These are phyloP conservation scores for Helostoma temminkii DNA, from an alignment of 2,797 vertebrate species.

Conservation along the genomic window DNA sequence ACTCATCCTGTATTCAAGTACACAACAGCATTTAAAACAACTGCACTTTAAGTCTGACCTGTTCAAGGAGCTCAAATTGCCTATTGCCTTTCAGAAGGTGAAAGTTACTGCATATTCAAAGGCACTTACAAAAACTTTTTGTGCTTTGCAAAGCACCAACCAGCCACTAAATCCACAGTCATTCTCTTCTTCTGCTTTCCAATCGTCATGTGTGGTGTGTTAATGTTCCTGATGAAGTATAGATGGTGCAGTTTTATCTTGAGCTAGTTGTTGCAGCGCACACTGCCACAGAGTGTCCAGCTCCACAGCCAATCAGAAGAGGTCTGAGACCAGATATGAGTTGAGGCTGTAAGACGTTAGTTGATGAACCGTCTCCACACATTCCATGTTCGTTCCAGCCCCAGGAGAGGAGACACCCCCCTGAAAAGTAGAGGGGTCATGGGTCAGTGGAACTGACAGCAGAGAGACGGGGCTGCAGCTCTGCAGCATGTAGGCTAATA, in stretches of 20 bases:
- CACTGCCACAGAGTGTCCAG: slow-evolving; percentile 92
- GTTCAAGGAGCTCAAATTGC: slow-evolving; percentile 21
- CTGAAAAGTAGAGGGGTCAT: slow-evolving; percentile 77
- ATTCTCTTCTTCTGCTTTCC: slow-evolving; percentile 16
- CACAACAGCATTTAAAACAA: slow-evolving; percentile 49
- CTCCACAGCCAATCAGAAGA: slow-evolving; percentile 91
- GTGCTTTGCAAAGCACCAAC: slow-evolving; percentile 14
- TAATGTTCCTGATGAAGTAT: slow-evolving; percentile 13
- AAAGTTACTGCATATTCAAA: slow-evolving; percentile 36
- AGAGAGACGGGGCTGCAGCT: slow-evolving; percentile 8
- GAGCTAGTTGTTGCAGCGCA: slow-evolving; percentile 64
- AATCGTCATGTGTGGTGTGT: slow-evolving; percentile 8
- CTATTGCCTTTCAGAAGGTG: slow-evolving; percentile 13
- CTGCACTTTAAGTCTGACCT: slow-evolving; percentile 28
- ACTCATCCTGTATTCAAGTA: slow-evolving; percentile 46
- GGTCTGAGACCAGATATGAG: slow-evolving; percentile 77
- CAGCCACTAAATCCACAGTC: slow-evolving; percentile 21
- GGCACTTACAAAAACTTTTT: slow-evolving; percentile 24
- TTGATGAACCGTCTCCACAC: slow-evolving; percentile 90
- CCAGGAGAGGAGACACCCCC: slow-evolving; percentile 88
- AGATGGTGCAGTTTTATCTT: slow-evolving; percentile 33
- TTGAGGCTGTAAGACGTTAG: slow-evolving; percentile 81
- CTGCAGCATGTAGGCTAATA: slow-evolving; percentile 38
- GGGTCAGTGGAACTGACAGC: slow-evolving; percentile 67
- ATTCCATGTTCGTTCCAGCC: slow-evolving; percentile 99